These are phyloP conservation scores for Anaspis maculata DNA, from an alignment of 2,888 invertebrate species.

Conservation along the genomic window DNA sequence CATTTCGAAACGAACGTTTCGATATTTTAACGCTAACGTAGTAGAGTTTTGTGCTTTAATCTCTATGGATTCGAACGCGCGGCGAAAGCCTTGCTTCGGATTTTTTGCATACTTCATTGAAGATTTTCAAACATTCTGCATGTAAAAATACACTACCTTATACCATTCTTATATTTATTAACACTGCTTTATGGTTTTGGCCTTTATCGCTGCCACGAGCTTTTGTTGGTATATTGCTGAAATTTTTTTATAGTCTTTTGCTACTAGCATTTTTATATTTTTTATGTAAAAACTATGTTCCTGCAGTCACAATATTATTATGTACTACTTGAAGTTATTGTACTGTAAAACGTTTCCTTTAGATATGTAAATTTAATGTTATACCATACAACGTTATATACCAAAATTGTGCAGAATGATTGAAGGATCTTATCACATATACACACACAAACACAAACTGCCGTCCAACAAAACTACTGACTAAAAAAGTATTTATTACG, in stretches of 20 bases:
- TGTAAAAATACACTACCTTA: slow-evolving; percentile 30
- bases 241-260: slow-evolving; percentile 16
- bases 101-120: slow-evolving; percentile 19
- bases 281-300: neutral
- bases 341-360: too few relatives aligned
- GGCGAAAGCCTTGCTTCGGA: too few relatives aligned
- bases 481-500: slow-evolving; percentile 9
- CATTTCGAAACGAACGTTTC: slow-evolving; percentile 12
- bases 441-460: slow-evolving; percentile 8
- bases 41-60: slow-evolving; percentile 21
- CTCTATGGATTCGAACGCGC: slow-evolving; percentile 8
- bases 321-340: neutral
- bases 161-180: slow-evolving; percentile 32
- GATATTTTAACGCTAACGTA: slow-evolving; percentile 21
- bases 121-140: slow-evolving; percentile 45
- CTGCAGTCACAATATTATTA: slow-evolving; percentile 6
- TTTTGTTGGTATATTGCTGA: slow-evolving; percentile 22
- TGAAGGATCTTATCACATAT: slow-evolving; percentile 28
- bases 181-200: slow-evolving; percentile 36
- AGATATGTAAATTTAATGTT: slow-evolving; percentile 1
- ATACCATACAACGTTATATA: slow-evolving; percentile 1
- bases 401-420: slow-evolving; percentile 35
- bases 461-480: too few relatives aligned
- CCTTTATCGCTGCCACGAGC: slow-evolving; percentile 31
- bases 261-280: slow-evolving; percentile 4